A percentile compares a stretch with the other conserved stretches of the same genome.
Conservation (phyloP, 2,888 invertebrate genomes). For the Nymphalis c-album region DNA sequence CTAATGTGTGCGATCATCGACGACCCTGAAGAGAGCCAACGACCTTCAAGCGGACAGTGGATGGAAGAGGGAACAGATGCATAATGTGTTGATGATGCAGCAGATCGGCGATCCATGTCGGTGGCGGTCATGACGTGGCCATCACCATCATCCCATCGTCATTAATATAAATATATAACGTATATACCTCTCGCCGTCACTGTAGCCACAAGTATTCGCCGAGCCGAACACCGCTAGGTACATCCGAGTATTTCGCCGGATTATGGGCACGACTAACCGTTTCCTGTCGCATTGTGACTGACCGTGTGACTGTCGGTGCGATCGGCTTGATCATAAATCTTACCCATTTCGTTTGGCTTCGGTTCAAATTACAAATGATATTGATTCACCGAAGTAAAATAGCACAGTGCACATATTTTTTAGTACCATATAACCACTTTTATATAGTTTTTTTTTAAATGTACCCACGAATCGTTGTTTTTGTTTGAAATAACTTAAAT, state of each 20-base stretch:
- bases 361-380: conserved; percentile 21
- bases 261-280: conserved; percentile 36
- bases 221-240: conserved; percentile 18
- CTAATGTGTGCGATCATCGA: too few relatives aligned
- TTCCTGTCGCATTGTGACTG: conserved; percentile 22
- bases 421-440: too few relatives aligned
- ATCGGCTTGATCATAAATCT: conserved; percentile 27
- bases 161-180: not conserved
- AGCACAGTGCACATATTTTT: not conserved
- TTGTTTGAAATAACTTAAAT: too few relatives aligned
- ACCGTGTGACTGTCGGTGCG: conserved; percentile 1
- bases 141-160: too few relatives aligned
- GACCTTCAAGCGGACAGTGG: too few relatives aligned
- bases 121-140: too few relatives aligned
- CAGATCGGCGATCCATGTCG: too few relatives aligned
- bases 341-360: conserved; percentile 3
- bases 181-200: not conserved
- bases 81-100: too few relatives aligned
- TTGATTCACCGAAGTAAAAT: conserved; percentile 5
- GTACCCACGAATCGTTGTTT: too few relatives aligned
- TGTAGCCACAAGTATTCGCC: not conserved
- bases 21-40: too few relatives aligned
- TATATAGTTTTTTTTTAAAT: too few relatives aligned
- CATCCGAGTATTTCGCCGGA: conserved; percentile 33
- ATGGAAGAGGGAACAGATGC: too few relatives aligned